Conservation (phyloP, 2,888 invertebrate genomes). For the Leptopilina syphax region DNA sequence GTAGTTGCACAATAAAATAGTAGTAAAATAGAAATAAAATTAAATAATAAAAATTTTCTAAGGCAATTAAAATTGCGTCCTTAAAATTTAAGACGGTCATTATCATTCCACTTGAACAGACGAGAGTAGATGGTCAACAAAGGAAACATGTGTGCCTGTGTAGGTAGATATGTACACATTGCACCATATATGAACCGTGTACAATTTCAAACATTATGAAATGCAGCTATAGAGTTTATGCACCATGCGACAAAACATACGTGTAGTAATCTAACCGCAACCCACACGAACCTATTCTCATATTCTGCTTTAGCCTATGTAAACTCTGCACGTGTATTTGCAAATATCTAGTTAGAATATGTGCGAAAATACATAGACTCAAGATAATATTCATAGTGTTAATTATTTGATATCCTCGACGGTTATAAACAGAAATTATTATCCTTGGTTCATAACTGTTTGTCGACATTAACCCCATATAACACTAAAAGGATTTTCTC, state of each 20-base stretch:
- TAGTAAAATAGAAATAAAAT: no score
- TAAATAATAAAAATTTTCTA: no score
- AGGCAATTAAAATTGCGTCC: neutral
- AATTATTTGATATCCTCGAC: constrained; percentile 36
- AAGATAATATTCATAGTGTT: constrained; percentile 26
- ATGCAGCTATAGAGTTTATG: constrained; percentile 43
- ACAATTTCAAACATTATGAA: constrained; percentile 49
- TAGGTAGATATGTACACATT: neutral
- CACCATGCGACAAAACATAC: constrained; percentile 43
- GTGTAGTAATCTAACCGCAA: constrained; percentile 34
- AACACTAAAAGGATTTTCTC: constrained; percentile 3
- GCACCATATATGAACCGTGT: constrained; percentile 39
- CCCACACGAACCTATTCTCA: constrained; percentile 39
- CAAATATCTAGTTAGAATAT: constrained; percentile 31
- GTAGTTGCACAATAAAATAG: no score
- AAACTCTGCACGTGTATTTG: constrained; percentile 25
- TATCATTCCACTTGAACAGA: neutral
- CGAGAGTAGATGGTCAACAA: constrained; percentile 36
- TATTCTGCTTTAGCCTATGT: constrained; percentile 22
- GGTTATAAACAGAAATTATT: constrained; percentile 28
- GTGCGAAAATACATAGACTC: constrained; percentile 35
- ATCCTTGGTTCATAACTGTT: constrained; percentile 20
- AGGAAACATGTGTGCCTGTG: constrained; percentile 5
- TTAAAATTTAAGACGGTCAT: constrained; percentile 18
- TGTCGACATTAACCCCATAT: constrained; percentile 19